A percentile compares a stretch with the other conserved stretches of the same genome.
Conservation (phyloP, 2,797 vertebrate species). For the Phalloptychus januarius region DNA sequence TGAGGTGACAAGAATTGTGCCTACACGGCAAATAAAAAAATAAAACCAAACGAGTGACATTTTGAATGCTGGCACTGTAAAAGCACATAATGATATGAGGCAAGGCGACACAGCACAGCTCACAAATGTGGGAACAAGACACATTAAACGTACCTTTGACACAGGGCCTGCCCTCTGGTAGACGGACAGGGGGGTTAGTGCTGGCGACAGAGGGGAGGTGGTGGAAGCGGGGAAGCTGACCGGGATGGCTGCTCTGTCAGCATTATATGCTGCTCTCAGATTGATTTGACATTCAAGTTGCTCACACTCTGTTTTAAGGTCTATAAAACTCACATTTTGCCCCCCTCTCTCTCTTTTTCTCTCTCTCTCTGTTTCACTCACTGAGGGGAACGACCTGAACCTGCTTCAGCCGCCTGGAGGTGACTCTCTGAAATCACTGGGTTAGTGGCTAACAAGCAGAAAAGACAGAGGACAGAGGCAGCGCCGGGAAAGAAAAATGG, state of each 20-base stretch:
- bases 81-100: conserved; percentile 57
- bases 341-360: conserved; percentile 15
- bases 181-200: conserved; percentile 71
- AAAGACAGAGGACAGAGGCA: conserved; percentile 29
- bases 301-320: conserved; percentile 45
- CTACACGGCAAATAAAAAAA: conserved; percentile 31
- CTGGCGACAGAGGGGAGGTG: conserved; percentile 61
- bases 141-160: conserved; percentile 79
- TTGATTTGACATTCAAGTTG: conserved; percentile 64
- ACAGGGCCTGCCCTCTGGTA: conserved; percentile 65
- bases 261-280: conserved; percentile 57
- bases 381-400: conserved; percentile 38
- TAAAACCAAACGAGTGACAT: conserved; percentile 59
- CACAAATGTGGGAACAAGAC: conserved; percentile 62
- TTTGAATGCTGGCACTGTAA: conserved; percentile 59
- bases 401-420: conserved; percentile 28
- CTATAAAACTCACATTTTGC: conserved; percentile 40
- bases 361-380: conserved; percentile 13
- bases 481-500: neutral
- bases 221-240: conserved; percentile 49
- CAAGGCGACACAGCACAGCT: conserved; percentile 59
- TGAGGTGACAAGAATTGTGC: conserved; percentile 18
- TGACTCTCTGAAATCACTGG: conserved; percentile 30
- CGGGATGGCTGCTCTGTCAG: conserved; percentile 56
- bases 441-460: conserved; percentile 62